phyloP scores from a whole-genome alignment of 2,797 vertebrate genomes.

The Ctenochaetus hawaiiensis region DNA sequence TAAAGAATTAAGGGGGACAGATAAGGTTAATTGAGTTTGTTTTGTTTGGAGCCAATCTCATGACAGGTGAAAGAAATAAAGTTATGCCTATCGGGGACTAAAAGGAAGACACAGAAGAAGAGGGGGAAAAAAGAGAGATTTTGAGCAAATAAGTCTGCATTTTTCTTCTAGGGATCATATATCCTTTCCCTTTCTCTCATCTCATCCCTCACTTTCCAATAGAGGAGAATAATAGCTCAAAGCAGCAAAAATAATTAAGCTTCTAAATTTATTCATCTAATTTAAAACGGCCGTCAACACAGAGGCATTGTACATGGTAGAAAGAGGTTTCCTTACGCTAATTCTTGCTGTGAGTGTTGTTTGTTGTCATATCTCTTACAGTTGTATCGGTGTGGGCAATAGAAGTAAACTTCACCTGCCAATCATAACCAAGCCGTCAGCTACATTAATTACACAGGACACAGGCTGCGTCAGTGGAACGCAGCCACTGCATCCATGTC shows the following conservation, averaged over 20 bases:
- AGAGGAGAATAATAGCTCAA: slow-evolving; percentile 82
- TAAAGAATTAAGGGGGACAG: slow-evolving; percentile 37
- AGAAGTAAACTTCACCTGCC: slow-evolving; percentile 63
- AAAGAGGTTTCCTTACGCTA: slow-evolving; percentile 67
- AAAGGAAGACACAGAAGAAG: slow-evolving; percentile 42
- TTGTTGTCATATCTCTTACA: slow-evolving; percentile 68
- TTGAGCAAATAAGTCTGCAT: slow-evolving; percentile 53
- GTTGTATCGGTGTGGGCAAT: slow-evolving; percentile 54
- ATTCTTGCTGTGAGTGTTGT: slow-evolving; percentile 80
- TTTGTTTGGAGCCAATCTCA: slow-evolving; percentile 73
- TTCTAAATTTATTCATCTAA: slow-evolving; percentile 83
- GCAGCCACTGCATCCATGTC: slow-evolving; percentile 1
- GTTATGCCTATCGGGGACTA: slow-evolving; percentile 60
- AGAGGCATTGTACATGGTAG: slow-evolving; percentile 48
- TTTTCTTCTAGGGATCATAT: slow-evolving; percentile 79
- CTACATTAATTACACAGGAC: slow-evolving; percentile 48
- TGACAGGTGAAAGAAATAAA: slow-evolving; percentile 64
- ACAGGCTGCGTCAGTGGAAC: not conserved
- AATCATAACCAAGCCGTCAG: slow-evolving; percentile 69
- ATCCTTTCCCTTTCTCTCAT: slow-evolving; percentile 49
- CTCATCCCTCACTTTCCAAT: slow-evolving; percentile 64
- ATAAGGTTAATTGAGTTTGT: slow-evolving; percentile 80
- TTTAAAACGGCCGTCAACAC: slow-evolving; percentile 77
- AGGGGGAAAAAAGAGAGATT: slow-evolving; percentile 36
- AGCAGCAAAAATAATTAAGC: slow-evolving; percentile 84